Conservation (phyloP, 2,797 vertebrate species). For the Fistularia commersonii region DNA sequence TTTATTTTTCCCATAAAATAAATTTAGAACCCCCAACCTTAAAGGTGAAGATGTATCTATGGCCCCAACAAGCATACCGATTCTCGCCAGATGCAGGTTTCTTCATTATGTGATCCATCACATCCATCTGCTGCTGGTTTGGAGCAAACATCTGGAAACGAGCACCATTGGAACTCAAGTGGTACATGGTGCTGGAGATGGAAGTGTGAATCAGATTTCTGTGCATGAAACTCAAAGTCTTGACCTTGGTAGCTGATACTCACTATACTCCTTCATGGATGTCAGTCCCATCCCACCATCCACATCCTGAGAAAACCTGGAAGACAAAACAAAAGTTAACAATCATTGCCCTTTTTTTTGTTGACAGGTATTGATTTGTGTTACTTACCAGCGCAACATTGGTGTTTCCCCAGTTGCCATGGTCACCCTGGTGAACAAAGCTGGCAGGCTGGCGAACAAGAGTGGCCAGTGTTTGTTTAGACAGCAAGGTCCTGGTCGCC, state of each 20-base stretch:
- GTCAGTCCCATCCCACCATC: constrained; percentile 77
- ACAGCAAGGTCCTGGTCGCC: constrained; percentile 65
- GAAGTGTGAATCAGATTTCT: constrained; percentile 19
- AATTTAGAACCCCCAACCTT: too few relatives aligned
- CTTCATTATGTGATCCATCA: constrained; percentile 72
- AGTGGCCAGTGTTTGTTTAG: constrained; percentile 58
- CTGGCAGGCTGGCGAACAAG: constrained; percentile 66
- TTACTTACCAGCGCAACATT: constrained; percentile 72
- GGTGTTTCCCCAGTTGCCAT: constrained; percentile 76
- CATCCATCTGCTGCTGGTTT: constrained; percentile 77
- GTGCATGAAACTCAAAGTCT: background rate
- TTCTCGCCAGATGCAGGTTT: constrained; percentile 69
- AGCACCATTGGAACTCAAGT: constrained; percentile 74
- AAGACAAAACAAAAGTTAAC: constrained; percentile 12
- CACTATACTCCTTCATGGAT: constrained; percentile 75
- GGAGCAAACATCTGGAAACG: constrained; percentile 77
- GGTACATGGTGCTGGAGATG: constrained; percentile 74
- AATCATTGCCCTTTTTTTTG: background rate
- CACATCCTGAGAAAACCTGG: constrained; percentile 78
- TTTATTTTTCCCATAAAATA: too few relatives aligned
- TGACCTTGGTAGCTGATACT: constrained; percentile 42
- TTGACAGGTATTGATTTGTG: background rate
- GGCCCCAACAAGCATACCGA: constrained; percentile 49
- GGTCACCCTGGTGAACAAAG: constrained; percentile 70
- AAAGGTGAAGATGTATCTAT: too few relatives aligned